A percentile compares a stretch with the other conserved stretches of the same genome.
phyloP scores from a whole-genome alignment of 2,113 vertebrate species.

The Jaculus jaculus region DNA sequence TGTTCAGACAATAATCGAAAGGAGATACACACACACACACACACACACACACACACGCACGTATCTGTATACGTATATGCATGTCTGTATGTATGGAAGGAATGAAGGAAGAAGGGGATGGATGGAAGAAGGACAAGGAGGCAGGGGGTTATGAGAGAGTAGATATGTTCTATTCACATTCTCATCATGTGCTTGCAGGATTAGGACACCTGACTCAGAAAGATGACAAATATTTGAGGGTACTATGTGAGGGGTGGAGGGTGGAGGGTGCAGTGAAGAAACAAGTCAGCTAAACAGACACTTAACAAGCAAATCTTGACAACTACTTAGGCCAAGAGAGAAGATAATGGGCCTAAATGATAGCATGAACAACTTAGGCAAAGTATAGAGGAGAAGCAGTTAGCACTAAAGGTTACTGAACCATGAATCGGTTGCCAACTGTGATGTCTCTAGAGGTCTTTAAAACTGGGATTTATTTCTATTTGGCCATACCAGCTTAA shows the following conservation, averaged over 20 bases:
- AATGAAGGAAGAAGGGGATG: background rate
- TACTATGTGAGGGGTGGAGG: background rate
- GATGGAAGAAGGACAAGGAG: background rate
- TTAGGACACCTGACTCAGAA: background rate
- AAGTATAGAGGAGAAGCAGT: conserved; percentile 46
- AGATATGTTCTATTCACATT: background rate
- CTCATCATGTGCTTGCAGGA: background rate
- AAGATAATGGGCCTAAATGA: conserved; percentile 42
- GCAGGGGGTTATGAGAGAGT: background rate
- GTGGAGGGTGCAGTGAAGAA: background rate
- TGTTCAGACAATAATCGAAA: background rate
- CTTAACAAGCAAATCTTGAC: background rate
- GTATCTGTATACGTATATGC: background rate
- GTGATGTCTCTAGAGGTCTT: conserved; percentile 64
- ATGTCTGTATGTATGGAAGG: background rate
- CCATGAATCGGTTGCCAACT: conserved; percentile 57
- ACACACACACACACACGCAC: too few species aligned
- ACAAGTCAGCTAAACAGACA: conserved; percentile 25
- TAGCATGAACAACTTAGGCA: background rate
- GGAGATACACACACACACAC: too few species aligned
- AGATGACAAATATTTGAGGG: background rate
- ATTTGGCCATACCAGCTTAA: conserved; percentile 54
- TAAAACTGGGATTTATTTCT: conserved; percentile 63
- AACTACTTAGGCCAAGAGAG: conserved; percentile 22
- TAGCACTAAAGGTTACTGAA: conserved; percentile 61